Base-by-base conservation (phyloP, 1,140 invertebrate genomes). In the Euura lappo region DNA sequence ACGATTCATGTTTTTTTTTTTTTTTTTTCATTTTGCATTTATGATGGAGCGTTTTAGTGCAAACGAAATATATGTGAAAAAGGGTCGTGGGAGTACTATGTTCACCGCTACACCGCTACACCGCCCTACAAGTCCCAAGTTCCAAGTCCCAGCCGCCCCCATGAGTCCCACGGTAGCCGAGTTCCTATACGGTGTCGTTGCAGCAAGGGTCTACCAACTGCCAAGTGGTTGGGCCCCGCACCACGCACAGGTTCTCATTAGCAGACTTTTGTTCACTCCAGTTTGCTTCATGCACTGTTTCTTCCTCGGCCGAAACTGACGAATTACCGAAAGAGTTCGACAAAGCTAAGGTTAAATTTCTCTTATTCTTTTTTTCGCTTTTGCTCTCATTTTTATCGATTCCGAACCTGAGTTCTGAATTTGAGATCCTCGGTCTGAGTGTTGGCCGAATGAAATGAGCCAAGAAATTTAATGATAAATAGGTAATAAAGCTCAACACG, bases 401-500 rank as follows among this genome's bases (percentile, higher is more conserved):
- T 28, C 1, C 28, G 28, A 28, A 28, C 28, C 28, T 28, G 28
- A 28, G 28, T 28, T 28, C 28, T 28, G 28, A 28, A 28, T 28
- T 28, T 28, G 28, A 28, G 28, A 28, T 28, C 28, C 28, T 28
- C 28, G 28, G 28, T 28, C 28, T 28, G 28, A 28, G 28, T 28
- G 28, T 28, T 28, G 28, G 28, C 28, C 28, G 28, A 28, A 28
- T 28, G 28, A 28, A 28, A 28, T 28, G 28, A 28, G 28, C 28
- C 28, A 28, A 28, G 28, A 28, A 28, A 28, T 28, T 28, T 28
- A 28, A 28, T 28, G 28, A 28, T 28, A 28, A 60, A 60, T 60
- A 60, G 51, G 51, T 60, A n/a, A 60, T 60, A 60, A 60, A 60
- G 66, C 75, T 69, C 68, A 76, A 80, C 78, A 80, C 79, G 79